Percentiles rank a stretch among this genome's conserved stretches.
These are phyloP conservation scores for Prosopocoilus inquinatus DNA, from an alignment of 2,888 invertebrate species.

Conservation along the genomic window DNA sequence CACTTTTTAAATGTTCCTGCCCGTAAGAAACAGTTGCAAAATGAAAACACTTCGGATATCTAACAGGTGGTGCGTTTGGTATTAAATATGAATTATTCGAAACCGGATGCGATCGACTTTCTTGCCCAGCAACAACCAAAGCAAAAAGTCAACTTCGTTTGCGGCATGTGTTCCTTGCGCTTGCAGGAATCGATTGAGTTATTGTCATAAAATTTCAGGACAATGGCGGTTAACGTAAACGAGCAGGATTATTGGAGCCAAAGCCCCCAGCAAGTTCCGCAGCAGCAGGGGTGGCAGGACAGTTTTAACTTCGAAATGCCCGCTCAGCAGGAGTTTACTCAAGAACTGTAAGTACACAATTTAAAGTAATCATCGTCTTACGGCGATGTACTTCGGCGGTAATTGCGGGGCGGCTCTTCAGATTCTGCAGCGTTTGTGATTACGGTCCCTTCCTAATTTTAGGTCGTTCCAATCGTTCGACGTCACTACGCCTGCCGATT, in stretches of 20 bases:
- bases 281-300: conserved; percentile 25
- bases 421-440: conserved; percentile 2
- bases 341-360: conserved; percentile 35
- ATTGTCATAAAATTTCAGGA: conserved; percentile 9
- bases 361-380: not conserved
- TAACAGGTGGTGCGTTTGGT: too few species aligned
- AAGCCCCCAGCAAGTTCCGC: conserved; percentile 16
- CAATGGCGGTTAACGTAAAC: conserved; percentile 18
- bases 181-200: not conserved
- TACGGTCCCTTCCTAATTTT: conserved; percentile 22
- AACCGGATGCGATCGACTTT: not conserved
- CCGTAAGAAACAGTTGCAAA: too few species aligned
- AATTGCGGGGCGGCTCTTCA: not conserved
- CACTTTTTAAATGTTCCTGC: too few species aligned
- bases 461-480: conserved; percentile 39
- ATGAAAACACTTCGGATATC: too few species aligned
- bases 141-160: not conserved
- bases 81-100: not conserved
- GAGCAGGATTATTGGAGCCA: conserved; percentile 30
- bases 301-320: conserved; percentile 38
- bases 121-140: not conserved
- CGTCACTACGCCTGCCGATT: conserved; percentile 17
- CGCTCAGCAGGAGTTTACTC: conserved; percentile 35
- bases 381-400: not conserved
- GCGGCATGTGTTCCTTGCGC: not conserved